Evolutionary conservation across 1,140 invertebrate species (phyloP), one percentile per base, ranked within the genome.

Genomic region (Plectus sambesii): DNA sequence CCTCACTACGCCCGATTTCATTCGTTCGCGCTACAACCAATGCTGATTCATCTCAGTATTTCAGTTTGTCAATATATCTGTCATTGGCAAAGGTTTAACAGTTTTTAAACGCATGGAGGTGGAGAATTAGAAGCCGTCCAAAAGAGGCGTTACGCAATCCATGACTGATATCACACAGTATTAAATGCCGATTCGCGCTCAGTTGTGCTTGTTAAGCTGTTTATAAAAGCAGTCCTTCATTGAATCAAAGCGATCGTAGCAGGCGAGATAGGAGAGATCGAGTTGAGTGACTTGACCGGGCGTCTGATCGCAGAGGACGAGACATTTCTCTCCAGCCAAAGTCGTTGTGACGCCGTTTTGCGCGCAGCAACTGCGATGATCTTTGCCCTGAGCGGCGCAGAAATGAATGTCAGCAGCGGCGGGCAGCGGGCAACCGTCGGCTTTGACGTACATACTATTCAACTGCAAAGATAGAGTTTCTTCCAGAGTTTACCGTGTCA

Each of bases 201-300:
- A n/a, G n/a, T n/a, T n/a, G n/a, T n/a, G n/a, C n/a, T n/a, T n/a
- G n/a, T n/a, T n/a, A n/a, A n/a, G n/a, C n/a, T n/a, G n/a, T n/a
- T n/a, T n/a, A n/a, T n/a, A 65, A 44, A 66, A 66, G 47, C 63
- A 66, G 2, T 42, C 35, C 41, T 66, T 66, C 61, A 66, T 66
- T 3, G 47, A 41, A 26, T 62, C 49, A 25, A 66, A 68, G 23
- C 59, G 37, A 35, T 66, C 63, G 39, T 64, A 68, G 39, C 63
- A 66, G 12, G 62, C 51, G 9, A 65, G 39, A 44, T 68, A 66
- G 20, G 51, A 55, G 35, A 68, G 47, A 44, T 66, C 63, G 0
- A 66, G 40, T 30, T 47, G 53, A 5, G 58, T 62, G 2, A 61
- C 60, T 19, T 51, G 53, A 24, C 45, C 47, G 23, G 64, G 62